Conservation (phyloP, 2,888 invertebrate species). For the Drosophila villosipedis region DNA sequence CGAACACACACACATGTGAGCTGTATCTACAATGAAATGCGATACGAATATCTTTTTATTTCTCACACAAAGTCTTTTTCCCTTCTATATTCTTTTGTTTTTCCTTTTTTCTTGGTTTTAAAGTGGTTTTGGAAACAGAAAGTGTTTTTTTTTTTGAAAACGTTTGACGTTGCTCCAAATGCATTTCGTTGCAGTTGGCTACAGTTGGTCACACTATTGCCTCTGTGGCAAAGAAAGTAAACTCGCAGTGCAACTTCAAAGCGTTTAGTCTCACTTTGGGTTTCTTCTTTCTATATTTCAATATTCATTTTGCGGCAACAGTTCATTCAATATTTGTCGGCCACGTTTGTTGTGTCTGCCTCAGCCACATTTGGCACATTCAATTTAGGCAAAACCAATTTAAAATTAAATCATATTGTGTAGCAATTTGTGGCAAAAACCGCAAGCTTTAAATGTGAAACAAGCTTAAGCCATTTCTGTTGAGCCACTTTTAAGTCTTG, state of each 20-base stretch:
- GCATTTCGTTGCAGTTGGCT: slow-evolving; percentile 39
- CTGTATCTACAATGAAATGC: slow-evolving; percentile 57
- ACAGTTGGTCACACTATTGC: slow-evolving; percentile 38
- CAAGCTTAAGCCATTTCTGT: background rate
- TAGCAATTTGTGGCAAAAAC: background rate
- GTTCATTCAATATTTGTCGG: background rate
- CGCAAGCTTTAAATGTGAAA: background rate
- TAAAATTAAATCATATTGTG: background rate
- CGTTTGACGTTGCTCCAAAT: slow-evolving; percentile 24
- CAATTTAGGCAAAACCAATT: background rate
- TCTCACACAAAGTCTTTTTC: slow-evolving; percentile 4
- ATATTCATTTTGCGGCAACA: background rate
- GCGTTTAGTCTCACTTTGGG: slow-evolving; percentile 18
- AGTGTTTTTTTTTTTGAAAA: background rate
- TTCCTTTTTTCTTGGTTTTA: slow-evolving; percentile 3
- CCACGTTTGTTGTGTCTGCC: no score
- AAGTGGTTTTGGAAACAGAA: slow-evolving; percentile 38
- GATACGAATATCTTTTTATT: slow-evolving; percentile 40
- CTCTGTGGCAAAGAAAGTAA: slow-evolving; percentile 13
- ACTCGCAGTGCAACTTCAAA: slow-evolving; percentile 5
- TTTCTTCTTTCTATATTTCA: background rate
- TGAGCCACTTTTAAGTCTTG: background rate
- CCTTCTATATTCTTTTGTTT: background rate
- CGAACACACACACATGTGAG: slow-evolving; percentile 18
- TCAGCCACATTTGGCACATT: background rate